Evolutionary conservation across 2,797 vertebrate genomes (phyloP).

Genomic region (Vespertilio murinus): DNA sequence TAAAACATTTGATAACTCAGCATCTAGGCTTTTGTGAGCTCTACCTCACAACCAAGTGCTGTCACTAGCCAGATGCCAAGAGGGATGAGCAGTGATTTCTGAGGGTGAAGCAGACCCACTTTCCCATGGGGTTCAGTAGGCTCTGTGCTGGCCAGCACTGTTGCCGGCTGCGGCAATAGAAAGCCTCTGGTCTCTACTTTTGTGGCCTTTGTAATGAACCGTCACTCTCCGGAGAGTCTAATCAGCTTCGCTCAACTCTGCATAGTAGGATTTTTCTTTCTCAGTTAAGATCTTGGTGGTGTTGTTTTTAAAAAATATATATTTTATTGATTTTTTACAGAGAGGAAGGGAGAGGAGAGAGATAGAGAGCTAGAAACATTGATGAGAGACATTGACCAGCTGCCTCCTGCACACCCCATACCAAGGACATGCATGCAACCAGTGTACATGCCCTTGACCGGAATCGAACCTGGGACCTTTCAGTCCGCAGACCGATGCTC

Average conservation of each 20-base stretch:
- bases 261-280: background rate
- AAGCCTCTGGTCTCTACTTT: background rate
- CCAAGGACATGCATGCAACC: no score
- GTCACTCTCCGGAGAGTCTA: background rate
- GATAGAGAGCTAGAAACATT: no score
- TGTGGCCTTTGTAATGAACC: background rate
- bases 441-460: no score
- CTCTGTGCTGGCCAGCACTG: background rate
- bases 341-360: no score
- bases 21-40: constrained; percentile 12
- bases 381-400: no score
- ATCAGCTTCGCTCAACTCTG: background rate
- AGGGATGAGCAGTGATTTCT: background rate
- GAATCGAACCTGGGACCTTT: no score
- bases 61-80: background rate
- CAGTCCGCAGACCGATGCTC: no score
- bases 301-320: no score
- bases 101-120: background rate
- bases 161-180: background rate
- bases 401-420: no score
- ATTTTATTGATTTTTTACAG: no score
- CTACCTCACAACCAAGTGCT: background rate
- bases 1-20: background rate
- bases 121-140: background rate
- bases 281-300: background rate